Evolutionary conservation across 1,140 invertebrate genomes (phyloP), one percentile per base, ranked within the genome.

Genomic region (Aricia agestis): DNA sequence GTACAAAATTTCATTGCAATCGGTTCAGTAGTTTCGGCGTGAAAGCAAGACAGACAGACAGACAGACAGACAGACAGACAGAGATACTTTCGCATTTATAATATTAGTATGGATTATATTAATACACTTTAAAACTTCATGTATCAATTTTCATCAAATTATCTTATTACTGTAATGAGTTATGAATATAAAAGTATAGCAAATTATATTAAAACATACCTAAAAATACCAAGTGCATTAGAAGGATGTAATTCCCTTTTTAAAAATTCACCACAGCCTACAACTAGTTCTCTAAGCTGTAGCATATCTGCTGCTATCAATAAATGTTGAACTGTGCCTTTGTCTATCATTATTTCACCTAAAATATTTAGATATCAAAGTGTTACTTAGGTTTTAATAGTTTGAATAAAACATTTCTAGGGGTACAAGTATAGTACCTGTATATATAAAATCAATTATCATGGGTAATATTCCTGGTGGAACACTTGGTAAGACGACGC

Each of bases 221-320:
- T 94, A 83, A 95, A 96, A 90, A 97, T 97, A 81, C 97, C 97
- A 82, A 99, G 94, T 41, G 96, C 97, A 94, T 99, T 99, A 65
- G 95, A 95, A 70, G 95, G 94, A 92, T 98, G 96, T 58, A 99
- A 92, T 92, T 99, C 97, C 77, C 96, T 95, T 81, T 96, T 96
- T 61, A 99, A 93, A 92, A 97, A 98, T 76, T 96, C 95, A 76
- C 97, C 96, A 89, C 98, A 99, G 11, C 96, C 95, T 74, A 95
- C 93, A 32, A 98, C 96, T 45, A 98, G 95, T 90, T 98, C 96
- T 74, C 95, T 94, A 19, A 98, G 86, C 89, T 98, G 96, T 66
- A 99, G 91, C 97, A 98, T 98, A 84, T 98, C 98, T 61, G 97
- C 97, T 57, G 97, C 97, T 68, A 96, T 94, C 73, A 98, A 93